phyloP scores from a whole-genome alignment of 2,888 invertebrate species.

The Lasius platythorax region DNA sequence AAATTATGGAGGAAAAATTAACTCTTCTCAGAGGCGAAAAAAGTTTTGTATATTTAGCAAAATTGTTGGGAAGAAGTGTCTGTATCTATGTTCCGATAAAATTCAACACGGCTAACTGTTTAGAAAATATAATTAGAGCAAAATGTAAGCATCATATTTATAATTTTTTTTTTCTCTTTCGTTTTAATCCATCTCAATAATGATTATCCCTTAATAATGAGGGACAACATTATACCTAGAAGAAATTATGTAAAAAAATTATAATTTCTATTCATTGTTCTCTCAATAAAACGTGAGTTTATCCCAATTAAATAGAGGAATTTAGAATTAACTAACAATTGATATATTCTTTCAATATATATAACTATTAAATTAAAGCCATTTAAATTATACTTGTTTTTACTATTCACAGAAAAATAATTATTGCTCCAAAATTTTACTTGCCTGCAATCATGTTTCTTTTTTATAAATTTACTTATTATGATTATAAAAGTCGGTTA shows the following conservation, averaged over 20 bases:
- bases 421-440: not conserved
- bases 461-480: not conserved
- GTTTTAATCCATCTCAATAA: not conserved
- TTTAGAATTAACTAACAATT: slow-evolving; percentile 20
- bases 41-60: not conserved
- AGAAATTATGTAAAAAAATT: not conserved
- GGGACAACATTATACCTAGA: not conserved
- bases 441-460: not conserved
- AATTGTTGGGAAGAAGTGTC: not conserved
- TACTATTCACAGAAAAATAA: not conserved
- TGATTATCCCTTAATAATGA: not conserved
- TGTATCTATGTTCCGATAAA: not conserved
- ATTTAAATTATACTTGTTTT: not conserved
- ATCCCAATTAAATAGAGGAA: not conserved
- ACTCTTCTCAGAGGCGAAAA: not conserved
- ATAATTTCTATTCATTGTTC: not conserved
- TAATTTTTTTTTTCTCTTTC: not conserved
- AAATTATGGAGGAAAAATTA: not conserved
- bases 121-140: not conserved
- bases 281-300: not conserved
- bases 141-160: not conserved
- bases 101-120: not conserved
- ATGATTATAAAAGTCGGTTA: not conserved
- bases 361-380: not conserved
- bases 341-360: not conserved